These are phyloP conservation scores for Lepidocyrtinus sp. DNA, from an alignment of 2,888 invertebrate genomes.

Conservation along the genomic window DNA sequence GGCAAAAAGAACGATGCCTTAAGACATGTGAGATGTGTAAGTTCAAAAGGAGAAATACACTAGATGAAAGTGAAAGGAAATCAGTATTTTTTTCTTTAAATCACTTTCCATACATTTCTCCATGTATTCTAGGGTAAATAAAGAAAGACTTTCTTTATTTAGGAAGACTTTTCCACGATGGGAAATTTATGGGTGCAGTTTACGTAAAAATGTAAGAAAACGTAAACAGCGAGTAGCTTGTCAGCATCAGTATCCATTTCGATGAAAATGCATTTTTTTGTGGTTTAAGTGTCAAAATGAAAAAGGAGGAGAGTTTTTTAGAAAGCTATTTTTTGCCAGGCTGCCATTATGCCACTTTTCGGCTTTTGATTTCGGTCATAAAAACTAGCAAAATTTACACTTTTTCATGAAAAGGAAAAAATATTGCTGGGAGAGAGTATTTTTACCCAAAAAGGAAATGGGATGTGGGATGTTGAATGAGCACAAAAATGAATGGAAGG, in stretches of 20 bases:
- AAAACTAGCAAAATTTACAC: not conserved
- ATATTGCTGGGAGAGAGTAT: not conserved
- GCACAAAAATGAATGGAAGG: slow-evolving; percentile 2
- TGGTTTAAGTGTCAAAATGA: slow-evolving; percentile 12
- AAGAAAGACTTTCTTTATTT: not conserved
- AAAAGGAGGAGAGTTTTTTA: not conserved
- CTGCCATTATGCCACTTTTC: slow-evolving; percentile 13
- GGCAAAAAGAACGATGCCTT: not conserved
- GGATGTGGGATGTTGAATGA: not conserved
- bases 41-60: not conserved
- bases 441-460: too few species aligned
- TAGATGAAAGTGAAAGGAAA: slow-evolving; percentile 2
- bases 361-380: slow-evolving; percentile 9
- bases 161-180: slow-evolving; percentile 8
- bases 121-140: not conserved
- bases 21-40: slow-evolving; percentile 14
- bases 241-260: not conserved
- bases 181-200: slow-evolving; percentile 40
- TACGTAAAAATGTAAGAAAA: not conserved
- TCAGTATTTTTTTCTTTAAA: not conserved
- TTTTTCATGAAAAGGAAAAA: slow-evolving; percentile 16
- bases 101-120: slow-evolving; percentile 6
- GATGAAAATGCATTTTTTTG: not conserved
- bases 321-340: not conserved
- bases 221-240: not conserved